A percentile compares a stretch with the other conserved stretches of the same genome.
Evolutionary conservation across 2,113 vertebrate genomes (phyloP).

Genomic region (Lathamus discolor): DNA sequence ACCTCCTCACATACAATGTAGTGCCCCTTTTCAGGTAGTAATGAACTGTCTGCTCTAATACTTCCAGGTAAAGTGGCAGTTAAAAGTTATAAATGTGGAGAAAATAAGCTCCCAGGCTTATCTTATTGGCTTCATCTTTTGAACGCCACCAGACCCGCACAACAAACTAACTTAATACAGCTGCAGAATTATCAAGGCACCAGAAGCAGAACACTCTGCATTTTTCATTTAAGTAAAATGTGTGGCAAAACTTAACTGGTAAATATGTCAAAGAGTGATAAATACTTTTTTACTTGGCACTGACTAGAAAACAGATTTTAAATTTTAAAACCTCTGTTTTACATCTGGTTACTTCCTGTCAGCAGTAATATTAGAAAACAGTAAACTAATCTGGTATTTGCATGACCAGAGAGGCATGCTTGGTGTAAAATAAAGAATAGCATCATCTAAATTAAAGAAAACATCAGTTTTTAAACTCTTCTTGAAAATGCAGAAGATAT

Average conservation of each 20-base stretch:
- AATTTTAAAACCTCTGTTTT: background rate
- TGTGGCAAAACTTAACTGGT: background rate
- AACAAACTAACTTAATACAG: background rate
- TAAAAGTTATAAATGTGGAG: slow-evolving; percentile 34
- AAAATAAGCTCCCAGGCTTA: slow-evolving; percentile 38
- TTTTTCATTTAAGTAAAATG: slow-evolving; percentile 19
- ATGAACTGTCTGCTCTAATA: slow-evolving; percentile 51
- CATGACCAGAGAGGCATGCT: background rate
- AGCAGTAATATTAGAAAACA: background rate
- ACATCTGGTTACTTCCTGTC: background rate
- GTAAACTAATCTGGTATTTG: background rate
- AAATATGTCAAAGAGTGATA: background rate
- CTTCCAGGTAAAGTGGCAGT: background rate
- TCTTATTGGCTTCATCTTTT: slow-evolving; percentile 33
- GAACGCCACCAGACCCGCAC: background rate
- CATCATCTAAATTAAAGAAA: background rate
- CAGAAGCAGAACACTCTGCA: background rate
- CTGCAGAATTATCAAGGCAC: background rate
- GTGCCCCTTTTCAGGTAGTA: slow-evolving; percentile 29
- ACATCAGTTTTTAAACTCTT: background rate
- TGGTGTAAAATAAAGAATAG: background rate
- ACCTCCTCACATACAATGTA: slow-evolving; percentile 26
- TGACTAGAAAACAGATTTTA: background rate
- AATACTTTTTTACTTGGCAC: background rate
- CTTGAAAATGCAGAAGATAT: background rate